Base-by-base conservation (phyloP, 2,113 vertebrate species). In the Gambusia holbrooki region DNA sequence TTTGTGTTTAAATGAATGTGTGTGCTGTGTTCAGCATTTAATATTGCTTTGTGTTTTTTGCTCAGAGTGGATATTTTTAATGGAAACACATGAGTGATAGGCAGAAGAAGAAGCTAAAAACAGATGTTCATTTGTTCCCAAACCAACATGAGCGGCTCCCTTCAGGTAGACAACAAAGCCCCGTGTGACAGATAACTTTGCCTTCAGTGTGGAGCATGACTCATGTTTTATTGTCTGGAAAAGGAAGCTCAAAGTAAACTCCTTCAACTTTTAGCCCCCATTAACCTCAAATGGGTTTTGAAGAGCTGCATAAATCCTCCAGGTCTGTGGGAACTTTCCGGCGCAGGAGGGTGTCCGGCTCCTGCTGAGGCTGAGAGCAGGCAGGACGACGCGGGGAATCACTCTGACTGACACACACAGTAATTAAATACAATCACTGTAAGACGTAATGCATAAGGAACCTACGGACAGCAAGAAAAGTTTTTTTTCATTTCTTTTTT, bases 361-460 rank as follows among this genome's bases (percentile, higher is more conserved):
- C 82, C 81, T 4, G 7, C 84, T 71, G 84, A 5, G 78, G 27
- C 61, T 30, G 69, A 35, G 66, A 67, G 80, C 60, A 32, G 78
- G 51, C 22, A 14, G 68, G 35, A 60, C 54, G 62, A 62, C 60
- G 71, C 73, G 33, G 28, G 68, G 73, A 51, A 15, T 1, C 19
- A 30, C 69, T 62, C 15, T 82, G 86, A 88, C 58, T 87, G 89
- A 90, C 83, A 85, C 68, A 27, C 60, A 40, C 76, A 19, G 30
- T 90, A 85, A 88, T 90, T 90, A 90, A 87, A 88, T 84, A 48
- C 66, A 74, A 58, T 71, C 84, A 75, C 68, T 84, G 76, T 71
- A 76, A 80, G 68, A 5, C 45, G 79, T 71, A 54, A 77, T 77
- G 79, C 65, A 69, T 22, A 64, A 79, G 70, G 66, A 71, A 72